These are phyloP conservation scores for Hypsopygia costalis DNA, from an alignment of 2,888 invertebrate genomes.

Conservation along the genomic window DNA sequence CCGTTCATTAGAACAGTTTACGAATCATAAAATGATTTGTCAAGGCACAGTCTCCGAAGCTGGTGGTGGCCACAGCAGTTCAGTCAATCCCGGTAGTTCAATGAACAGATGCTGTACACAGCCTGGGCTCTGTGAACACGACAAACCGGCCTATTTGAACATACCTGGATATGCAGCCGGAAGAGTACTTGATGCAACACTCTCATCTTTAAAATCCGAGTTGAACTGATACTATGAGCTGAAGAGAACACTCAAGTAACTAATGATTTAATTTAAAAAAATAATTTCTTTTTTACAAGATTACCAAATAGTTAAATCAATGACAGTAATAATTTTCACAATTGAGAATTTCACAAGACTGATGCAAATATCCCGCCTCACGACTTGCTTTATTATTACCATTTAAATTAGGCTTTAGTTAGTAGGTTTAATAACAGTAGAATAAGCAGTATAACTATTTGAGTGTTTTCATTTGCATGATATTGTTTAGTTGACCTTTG, in stretches of 20 bases:
- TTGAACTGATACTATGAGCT: constrained; percentile 57
- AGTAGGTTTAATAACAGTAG: constrained; percentile 56
- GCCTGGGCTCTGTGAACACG: constrained; percentile 75
- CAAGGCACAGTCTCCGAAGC: constrained; percentile 51
- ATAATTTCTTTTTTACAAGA: constrained; percentile 64
- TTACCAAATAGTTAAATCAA: constrained; percentile 72
- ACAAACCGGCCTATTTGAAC: constrained; percentile 75
- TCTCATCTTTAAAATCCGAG: constrained; percentile 72
- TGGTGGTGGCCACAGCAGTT: constrained; percentile 46
- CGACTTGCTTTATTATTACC: constrained; percentile 81
- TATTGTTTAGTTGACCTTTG: constrained; percentile 1
- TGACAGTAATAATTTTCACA: constrained; percentile 73
- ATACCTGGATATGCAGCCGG: constrained; percentile 74
- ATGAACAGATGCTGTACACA: constrained; percentile 69
- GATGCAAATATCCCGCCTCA: constrained; percentile 81
- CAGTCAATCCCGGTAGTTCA: constrained; percentile 26
- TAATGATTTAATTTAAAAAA: constrained; percentile 31
- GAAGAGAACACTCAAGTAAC: constrained; percentile 26
- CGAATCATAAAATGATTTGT: constrained; percentile 74
- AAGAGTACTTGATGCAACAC: constrained; percentile 68
- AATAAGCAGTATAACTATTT: constrained; percentile 50
- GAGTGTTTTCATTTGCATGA: constrained; percentile 36
- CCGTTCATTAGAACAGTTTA: constrained; percentile 73
- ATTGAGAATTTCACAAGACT: constrained; percentile 80
- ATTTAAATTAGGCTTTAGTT: constrained; percentile 72